Percentiles rank a stretch among this genome's conserved stretches.
These are phyloP conservation scores for Cremastobaeus sp. DNA, from an alignment of 2,888 invertebrate genomes.

Conservation along the genomic window DNA sequence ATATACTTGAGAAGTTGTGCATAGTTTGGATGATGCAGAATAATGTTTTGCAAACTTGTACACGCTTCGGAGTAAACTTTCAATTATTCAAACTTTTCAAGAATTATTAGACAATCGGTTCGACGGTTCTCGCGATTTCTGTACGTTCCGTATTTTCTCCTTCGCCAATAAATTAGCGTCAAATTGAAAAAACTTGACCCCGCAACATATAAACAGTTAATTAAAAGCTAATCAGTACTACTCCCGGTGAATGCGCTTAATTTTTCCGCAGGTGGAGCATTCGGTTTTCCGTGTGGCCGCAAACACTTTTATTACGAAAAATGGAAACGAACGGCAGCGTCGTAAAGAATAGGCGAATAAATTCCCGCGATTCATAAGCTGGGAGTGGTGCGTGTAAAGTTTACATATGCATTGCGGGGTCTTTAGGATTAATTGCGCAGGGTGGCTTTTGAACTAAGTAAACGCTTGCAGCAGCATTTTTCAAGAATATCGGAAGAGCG, in stretches of 20 bases:
- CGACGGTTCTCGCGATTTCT: not conserved
- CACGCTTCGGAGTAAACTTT: constrained; percentile 8
- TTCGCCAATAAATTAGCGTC: constrained; percentile 22
- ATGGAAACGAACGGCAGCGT: constrained; percentile 38
- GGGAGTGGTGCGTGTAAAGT: constrained; percentile 48
- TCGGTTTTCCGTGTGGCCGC: constrained; percentile 37
- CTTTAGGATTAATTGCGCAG: constrained; percentile 44
- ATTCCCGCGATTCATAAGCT: constrained; percentile 46
- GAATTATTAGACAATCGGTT: constrained; percentile 39
- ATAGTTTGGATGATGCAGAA: constrained; percentile 18
- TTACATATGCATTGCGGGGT: constrained; percentile 51
- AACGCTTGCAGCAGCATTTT: too few species aligned
- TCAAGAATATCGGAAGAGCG: too few species aligned
- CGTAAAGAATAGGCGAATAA: constrained; percentile 54
- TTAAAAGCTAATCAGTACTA: too few species aligned
- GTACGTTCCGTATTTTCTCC: not conserved
- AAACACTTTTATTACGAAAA: constrained; percentile 45
- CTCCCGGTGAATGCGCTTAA: too few species aligned
- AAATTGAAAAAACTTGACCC: too few species aligned
- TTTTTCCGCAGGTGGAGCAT: too few species aligned
- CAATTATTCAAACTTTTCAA: constrained; percentile 17
- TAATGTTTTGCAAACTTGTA: constrained; percentile 37
- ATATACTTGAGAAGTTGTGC: constrained; percentile 24
- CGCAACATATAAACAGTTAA: too few species aligned
- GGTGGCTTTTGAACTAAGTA: constrained; percentile 36